Evolutionary conservation across 2,888 invertebrate species (phyloP), one percentile per base, ranked within the genome.

Genomic region (Eledona agricola): DNA sequence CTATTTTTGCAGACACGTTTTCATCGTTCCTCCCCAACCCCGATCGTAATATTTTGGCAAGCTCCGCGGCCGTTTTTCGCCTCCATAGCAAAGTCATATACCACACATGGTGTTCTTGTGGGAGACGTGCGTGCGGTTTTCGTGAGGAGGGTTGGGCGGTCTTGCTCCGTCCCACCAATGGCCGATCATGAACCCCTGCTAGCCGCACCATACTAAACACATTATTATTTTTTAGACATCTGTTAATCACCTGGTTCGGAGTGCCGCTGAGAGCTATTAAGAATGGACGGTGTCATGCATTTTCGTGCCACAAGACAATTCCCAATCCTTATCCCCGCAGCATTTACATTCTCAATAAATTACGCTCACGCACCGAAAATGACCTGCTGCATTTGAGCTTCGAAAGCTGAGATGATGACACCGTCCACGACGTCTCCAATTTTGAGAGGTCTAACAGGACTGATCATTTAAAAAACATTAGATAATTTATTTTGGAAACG

Each of bases 201-300:
- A 34, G 25, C 31, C 55, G 34, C 45, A 45, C 43, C 31, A 22
- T 25, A 54, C 55, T 53, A 56, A 57, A 57, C 62, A 55, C 55
- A 62, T 67, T 66, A 62, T 67, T 66, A 63, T 70, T 70, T 66
- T 68, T 69, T 66, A 63, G 65, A 71, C 71, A 70, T 70, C 71
- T 72, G 72, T 70, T 71, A 71, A 71, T 72, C 70, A 71, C 69
- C 72, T 65, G 67, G 64, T 61, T 62, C 59, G 65, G 63, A 64
- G 65, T 60, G 64, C 67, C 67, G 67, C 67, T 58, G 63, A 66
- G 65, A 62, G 64, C 68, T 67, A 69, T 70, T 67, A 68, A 64
- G 58, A 35, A 38, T 47, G 66, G 61, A 65, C 58, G 64, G 64
- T 60, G 63, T 62, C 59, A 61, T 60, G 29, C 37, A 38, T 19